These are phyloP conservation scores for Bradypodion ventrale DNA, from an alignment of 2,797 vertebrate species.

Conservation along the genomic window DNA sequence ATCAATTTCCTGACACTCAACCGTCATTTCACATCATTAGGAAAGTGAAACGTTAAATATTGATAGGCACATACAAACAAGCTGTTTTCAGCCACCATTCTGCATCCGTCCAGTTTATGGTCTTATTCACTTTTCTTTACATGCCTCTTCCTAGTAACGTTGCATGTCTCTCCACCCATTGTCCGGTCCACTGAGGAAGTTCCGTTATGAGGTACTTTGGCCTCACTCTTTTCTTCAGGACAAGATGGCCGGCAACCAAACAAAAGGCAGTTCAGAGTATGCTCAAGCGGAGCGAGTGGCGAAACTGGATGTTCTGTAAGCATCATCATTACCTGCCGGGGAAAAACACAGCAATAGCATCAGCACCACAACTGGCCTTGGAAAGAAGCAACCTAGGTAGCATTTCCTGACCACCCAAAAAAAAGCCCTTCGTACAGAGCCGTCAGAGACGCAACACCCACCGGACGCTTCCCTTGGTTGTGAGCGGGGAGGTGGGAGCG, in stretches of 20 bases:
- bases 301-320: conserved; percentile 77
- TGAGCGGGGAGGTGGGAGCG: too few species aligned
- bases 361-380: not conserved
- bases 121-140: conserved; percentile 74
- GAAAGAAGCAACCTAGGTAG: not conserved
- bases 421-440: too few species aligned
- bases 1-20: conserved; percentile 44
- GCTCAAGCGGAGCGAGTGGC: conserved; percentile 83
- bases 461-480: too few species aligned
- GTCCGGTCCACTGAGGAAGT: conserved; percentile 49
- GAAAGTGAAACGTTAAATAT: conserved; percentile 49
- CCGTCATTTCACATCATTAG: conserved; percentile 58
- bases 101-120: not conserved
- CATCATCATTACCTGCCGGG: conserved; percentile 87
- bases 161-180: conserved; percentile 38
- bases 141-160: conserved; percentile 61
- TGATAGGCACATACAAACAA: conserved; percentile 33
- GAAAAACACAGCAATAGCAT: conserved; percentile 47
- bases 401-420: too few species aligned
- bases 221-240: conserved; percentile 60
- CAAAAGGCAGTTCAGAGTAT: conserved; percentile 78
- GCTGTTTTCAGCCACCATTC: conserved; percentile 34
- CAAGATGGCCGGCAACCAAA: conserved; percentile 75
- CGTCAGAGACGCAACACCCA: too few species aligned
- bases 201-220: conserved; percentile 68